Evolutionary conservation across 2,888 invertebrate species (phyloP).

Genomic region (Sminthurinus aureus): DNA sequence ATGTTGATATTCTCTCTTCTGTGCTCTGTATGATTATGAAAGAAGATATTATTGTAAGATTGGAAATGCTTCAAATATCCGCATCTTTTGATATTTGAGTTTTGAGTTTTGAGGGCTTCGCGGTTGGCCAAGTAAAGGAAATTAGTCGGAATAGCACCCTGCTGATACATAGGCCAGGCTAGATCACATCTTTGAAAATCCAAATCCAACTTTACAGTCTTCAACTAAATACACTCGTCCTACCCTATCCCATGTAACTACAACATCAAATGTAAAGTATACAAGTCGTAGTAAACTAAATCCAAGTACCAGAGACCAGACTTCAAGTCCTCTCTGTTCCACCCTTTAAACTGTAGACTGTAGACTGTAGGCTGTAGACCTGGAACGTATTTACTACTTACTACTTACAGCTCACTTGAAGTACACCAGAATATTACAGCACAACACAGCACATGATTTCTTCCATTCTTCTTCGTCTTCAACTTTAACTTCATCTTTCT

Average conservation of each 20-base stretch:
- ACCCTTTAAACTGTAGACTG: no score
- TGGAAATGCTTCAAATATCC: slow-evolving; percentile 20
- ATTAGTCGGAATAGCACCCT: slow-evolving; percentile 52
- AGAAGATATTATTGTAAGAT: slow-evolving; percentile 22
- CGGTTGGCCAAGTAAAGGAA: slow-evolving; percentile 47
- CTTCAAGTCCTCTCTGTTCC: no score
- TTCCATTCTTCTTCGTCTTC: no score
- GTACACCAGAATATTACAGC: not conserved
- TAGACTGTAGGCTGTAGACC: no score
- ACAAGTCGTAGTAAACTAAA: not conserved
- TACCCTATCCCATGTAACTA: no score
- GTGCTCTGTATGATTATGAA: not conserved
- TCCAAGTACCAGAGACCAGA: not conserved
- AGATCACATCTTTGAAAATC: not conserved
- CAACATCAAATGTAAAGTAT: no score
- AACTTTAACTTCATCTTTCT: no score
- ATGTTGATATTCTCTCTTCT: not conserved
- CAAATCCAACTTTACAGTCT: not conserved
- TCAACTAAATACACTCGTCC: not conserved
- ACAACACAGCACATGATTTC: not conserved
- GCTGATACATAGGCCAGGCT: slow-evolving; percentile 35
- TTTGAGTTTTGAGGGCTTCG: slow-evolving; percentile 41
- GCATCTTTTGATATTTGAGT: slow-evolving; percentile 9
- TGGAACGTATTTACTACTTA: no score
- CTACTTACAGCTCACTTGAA: no score